Evolutionary conservation across 2,797 vertebrate species (phyloP).

Genomic region (Podargus strigoides): DNA sequence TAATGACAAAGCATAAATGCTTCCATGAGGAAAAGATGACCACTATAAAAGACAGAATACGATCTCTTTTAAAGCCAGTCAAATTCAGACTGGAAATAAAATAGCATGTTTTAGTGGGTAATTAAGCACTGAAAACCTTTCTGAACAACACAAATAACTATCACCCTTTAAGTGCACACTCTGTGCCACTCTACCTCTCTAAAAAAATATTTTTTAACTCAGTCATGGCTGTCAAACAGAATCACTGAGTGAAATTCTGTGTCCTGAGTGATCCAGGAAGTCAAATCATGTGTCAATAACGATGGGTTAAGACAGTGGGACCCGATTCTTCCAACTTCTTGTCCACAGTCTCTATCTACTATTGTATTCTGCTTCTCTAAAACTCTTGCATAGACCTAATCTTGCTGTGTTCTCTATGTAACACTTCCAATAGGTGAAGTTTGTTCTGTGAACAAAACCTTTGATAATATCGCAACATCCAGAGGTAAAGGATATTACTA

Average conservation of each 20-base stretch:
- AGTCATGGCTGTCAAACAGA: background rate
- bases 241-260: background rate
- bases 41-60: background rate
- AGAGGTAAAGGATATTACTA: background rate
- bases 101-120: background rate
- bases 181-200: background rate
- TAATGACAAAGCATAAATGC: background rate
- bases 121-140: background rate
- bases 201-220: background rate
- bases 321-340: background rate
- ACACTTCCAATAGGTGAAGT: background rate
- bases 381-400: background rate
- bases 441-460: background rate
- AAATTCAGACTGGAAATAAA: background rate
- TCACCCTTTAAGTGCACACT: background rate
- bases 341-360: background rate
- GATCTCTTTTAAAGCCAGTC: background rate
- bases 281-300: background rate
- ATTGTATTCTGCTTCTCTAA: background rate
- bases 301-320: background rate
- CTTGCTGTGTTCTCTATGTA: background rate
- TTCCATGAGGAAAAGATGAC: background rate
- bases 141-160: background rate
- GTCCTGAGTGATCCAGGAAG: background rate
- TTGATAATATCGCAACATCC: background rate